Conservation (phyloP, 2,888 invertebrate genomes). For the Athrips mouffetella region DNA sequence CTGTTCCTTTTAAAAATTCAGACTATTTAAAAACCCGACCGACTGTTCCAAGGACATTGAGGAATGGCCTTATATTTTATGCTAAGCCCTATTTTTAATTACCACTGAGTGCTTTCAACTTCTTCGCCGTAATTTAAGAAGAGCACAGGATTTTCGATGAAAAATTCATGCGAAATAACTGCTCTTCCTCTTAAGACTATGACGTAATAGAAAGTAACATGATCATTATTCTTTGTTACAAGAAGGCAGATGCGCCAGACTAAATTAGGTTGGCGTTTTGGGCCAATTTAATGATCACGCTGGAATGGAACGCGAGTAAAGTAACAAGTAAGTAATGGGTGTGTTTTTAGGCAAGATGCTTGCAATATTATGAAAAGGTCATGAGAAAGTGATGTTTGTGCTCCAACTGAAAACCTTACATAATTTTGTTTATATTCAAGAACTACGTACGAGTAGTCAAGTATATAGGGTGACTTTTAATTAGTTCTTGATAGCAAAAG, state of each 20-base stretch:
- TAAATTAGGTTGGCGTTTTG: slow-evolving; percentile 5
- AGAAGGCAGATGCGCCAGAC: slow-evolving; percentile 1
- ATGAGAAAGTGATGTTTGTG: no score
- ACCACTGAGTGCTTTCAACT: slow-evolving; percentile 57
- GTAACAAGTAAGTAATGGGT: background rate
- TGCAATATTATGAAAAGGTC: no score
- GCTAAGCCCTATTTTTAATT: slow-evolving; percentile 66
- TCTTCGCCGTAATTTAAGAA: slow-evolving; percentile 30
- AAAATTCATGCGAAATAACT: slow-evolving; percentile 9
- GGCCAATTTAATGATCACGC: background rate
- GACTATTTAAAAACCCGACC: slow-evolving; percentile 12
- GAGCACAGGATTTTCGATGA: slow-evolving; percentile 4
- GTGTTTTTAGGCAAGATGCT: no score
- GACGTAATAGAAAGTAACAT: background rate
- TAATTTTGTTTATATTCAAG: no score
- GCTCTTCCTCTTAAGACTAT: background rate
- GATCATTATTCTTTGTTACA: slow-evolving; percentile 9
- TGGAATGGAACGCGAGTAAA: background rate
- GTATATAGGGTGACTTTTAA: no score
- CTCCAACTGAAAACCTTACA: no score
- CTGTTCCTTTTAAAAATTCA: background rate
- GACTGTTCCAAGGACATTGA: slow-evolving; percentile 48
- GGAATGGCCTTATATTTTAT: slow-evolving; percentile 63
- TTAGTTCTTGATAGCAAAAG: no score
- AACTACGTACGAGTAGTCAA: no score